A percentile compares a stretch with the other conserved stretches of the same genome.
These are phyloP conservation scores for Acrocephalus kingi DNA, from an alignment of 2,113 vertebrate species.

Conservation along the genomic window DNA sequence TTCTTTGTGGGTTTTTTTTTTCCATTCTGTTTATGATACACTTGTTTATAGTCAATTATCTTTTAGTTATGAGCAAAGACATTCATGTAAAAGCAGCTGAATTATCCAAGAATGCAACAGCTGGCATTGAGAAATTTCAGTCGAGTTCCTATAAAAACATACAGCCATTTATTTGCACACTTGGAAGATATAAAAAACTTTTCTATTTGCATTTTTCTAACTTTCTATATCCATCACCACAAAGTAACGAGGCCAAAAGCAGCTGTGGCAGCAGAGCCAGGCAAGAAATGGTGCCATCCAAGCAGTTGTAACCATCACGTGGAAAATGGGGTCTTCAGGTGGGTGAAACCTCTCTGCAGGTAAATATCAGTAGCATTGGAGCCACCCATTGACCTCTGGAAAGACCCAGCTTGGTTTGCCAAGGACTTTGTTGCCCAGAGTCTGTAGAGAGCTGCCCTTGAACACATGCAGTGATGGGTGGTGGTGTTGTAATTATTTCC, in stretches of 20 bases:
- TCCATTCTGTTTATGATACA: neutral
- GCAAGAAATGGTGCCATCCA: neutral
- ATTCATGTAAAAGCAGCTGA: conserved; percentile 8
- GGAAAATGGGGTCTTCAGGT: neutral
- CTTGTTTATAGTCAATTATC: conserved; percentile 54
- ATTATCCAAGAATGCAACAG: neutral
- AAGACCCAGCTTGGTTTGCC: neutral
- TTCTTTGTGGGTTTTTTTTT: neutral
- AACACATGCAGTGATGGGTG: neutral
- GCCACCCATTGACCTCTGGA: neutral
- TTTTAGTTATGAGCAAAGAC: conserved; percentile 42
- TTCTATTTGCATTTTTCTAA: neutral
- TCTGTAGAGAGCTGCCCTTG: conserved; percentile 29
- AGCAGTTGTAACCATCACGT: neutral
- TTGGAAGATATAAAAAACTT: conserved; percentile 29
- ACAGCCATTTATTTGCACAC: neutral
- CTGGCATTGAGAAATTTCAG: conserved; percentile 4
- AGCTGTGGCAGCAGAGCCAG: neutral
- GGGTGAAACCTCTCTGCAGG: neutral
- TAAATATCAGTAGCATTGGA: neutral
- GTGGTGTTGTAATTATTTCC: neutral
- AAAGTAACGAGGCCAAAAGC: neutral
- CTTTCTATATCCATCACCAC: neutral
- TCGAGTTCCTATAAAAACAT: neutral
- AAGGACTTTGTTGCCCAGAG: conserved; percentile 64